Base-by-base conservation (phyloP, 2,113 vertebrate genomes). In the Pseudorectes ferrugineus region DNA sequence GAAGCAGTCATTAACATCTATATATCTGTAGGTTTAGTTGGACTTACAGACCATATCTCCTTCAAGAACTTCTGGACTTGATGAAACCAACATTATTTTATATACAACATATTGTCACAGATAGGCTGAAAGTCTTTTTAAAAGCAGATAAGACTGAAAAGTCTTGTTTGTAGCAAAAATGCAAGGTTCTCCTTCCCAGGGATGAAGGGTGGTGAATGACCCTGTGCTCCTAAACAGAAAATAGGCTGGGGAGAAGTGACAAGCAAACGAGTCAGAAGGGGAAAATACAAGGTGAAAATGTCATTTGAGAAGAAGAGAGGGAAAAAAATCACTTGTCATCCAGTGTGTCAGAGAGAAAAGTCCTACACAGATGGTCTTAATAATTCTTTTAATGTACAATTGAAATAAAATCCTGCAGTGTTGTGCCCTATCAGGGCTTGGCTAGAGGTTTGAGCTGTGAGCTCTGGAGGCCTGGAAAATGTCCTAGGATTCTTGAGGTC, bases 381-480 rank as follows among this genome's bases (percentile, higher is more conserved):
- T 89, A 94, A 95, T 95, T 92, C 88, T 95, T 95, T 59, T 63
- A 92, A 77, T 52, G 68, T 84, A 77, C 55, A 65, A 23, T 33
- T 62, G 66, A 92, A 88, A 90, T 90, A 55, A 80, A 89, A 78
- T 46, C 63, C 66, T 33, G 8, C 26, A 28, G 49, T 51, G 62
- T 59, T 87, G 62, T 85, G n/a, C 13, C 38, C 49, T 92, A 57
- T 90, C 78, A 90, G n/a, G 31, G 24, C 61, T 94, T 95, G 87
- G 51, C 72, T 63, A 51, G 62, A 85, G 59, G 79, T 89, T 91
- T 93, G 65, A 94, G 73, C 84, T 72, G 68, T 7, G 9, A 85
- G 89, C 74, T 95, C 91, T 91, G 73, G 91, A 92, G 81, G 78
- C 78, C 94, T 96, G 94, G 94, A 96, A 93, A 94, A 92, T 51